Base-by-base conservation (phyloP, 2,888 invertebrate species). In the Caenorhabditis wallacei region DNA sequence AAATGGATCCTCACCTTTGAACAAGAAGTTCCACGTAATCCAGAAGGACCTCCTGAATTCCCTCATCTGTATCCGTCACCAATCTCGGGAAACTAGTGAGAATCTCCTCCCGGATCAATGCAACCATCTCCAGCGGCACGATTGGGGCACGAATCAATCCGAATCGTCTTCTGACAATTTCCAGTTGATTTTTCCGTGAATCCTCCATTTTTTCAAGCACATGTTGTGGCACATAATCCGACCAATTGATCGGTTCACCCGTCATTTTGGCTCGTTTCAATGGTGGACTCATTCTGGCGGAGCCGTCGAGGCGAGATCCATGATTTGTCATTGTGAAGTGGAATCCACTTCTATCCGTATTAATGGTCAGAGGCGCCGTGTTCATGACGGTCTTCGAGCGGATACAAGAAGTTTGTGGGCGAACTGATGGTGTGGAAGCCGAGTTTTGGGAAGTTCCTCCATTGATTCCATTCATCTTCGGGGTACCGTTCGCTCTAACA, bases 291-390 rank as follows among this genome's bases (percentile, higher is more conserved):
- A 75, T 48, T 18, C 61, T 43, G 2, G 66, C 72, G 0, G 35
- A 13, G n/a, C 74, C 61, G 26, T 70, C 82, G 13, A 85, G 69
- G 8, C 43, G 13, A 4, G 63, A 24, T 24, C 80, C 83, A 11
- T 78, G 72, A 24, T 78, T 80, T 1, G 82, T 71, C 85, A 87
- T 85, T 18, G 40, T 69, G 43, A 72, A 78, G 46, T 87, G 76
- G 74, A 87, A 87, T 1, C 87, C 87, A 26, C 43, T 56, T 0
- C 64, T 64, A 11, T 81, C 81, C 0, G 84, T 80, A 43, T 78
- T 11, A 43, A 84, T 72, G 4, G 72, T 71, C 1, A 84, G 69
- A 1, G 74, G 71, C 0, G 75, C 43, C 1, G 82, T 48, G 48
- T 57, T 72, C 26, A 78, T 43, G 16, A 76, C 72, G 0, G 85